A percentile compares a stretch with the other conserved stretches of the same genome.
Evolutionary conservation across 1,140 invertebrate genomes (phyloP).

Genomic region (Zophobas atratus): DNA sequence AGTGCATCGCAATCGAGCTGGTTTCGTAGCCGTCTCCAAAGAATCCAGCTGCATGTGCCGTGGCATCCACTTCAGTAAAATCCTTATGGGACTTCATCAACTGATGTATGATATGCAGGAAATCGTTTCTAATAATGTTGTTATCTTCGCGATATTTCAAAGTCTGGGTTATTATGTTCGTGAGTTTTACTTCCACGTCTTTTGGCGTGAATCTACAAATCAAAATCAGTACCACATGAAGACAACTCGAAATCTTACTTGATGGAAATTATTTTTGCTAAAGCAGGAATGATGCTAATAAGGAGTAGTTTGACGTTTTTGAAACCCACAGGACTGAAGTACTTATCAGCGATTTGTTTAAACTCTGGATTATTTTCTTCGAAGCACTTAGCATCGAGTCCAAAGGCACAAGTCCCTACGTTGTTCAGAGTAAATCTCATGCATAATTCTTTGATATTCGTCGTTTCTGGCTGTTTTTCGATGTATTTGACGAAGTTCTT

Average conservation of each 20-base stretch:
- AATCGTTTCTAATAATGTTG: conserved; percentile 64
- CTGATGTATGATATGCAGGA: conserved; percentile 58
- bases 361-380: conserved; percentile 48
- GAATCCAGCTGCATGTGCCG: conserved; percentile 73
- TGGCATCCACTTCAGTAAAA: conserved; percentile 75
- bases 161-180: conserved; percentile 53
- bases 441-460: conserved; percentile 44
- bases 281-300: not conserved
- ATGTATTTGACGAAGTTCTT: conserved; percentile 53
- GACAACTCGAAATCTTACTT: not conserved
- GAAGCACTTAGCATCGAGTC: conserved; percentile 50
- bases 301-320: not conserved
- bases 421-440: conserved; percentile 47
- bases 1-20: conserved; percentile 48
- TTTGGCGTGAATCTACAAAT: conserved; percentile 45
- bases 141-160: conserved; percentile 65
- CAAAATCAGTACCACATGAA: not conserved
- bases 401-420: conserved; percentile 52
- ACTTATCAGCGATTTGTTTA: conserved; percentile 18
- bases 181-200: conserved; percentile 52
- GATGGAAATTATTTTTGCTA: not conserved
- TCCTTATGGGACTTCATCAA: conserved; percentile 48
- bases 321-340: conserved; percentile 5
- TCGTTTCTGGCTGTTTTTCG: conserved; percentile 31
- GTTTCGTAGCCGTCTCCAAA: conserved; percentile 77